These are phyloP conservation scores for Drosophila silvestris DNA, from an alignment of 2,888 invertebrate genomes.

Conservation along the genomic window DNA sequence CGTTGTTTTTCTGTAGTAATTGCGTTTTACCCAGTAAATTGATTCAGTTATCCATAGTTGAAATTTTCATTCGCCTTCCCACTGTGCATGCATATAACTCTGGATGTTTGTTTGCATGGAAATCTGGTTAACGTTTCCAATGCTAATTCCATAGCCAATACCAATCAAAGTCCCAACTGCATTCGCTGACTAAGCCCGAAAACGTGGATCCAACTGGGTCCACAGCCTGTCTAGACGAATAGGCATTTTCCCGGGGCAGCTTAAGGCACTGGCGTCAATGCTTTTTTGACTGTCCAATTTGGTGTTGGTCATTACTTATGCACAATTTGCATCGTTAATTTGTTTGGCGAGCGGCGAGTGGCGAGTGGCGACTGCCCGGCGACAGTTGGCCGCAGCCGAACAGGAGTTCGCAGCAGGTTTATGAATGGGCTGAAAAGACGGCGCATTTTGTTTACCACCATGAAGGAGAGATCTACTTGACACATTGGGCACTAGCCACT, in stretches of 20 bases:
- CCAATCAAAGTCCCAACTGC: constrained; percentile 11
- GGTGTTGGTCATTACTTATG: constrained; percentile 33
- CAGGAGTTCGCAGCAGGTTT: constrained; percentile 2
- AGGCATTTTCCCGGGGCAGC: constrained; percentile 22
- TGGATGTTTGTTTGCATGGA: background rate
- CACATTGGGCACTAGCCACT: constrained; percentile 33
- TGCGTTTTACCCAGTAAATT: background rate
- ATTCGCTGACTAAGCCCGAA: constrained; percentile 42
- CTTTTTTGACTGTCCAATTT: constrained; percentile 21
- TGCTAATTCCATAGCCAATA: background rate
- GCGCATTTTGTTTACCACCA: constrained; percentile 21
- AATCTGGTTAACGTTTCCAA: background rate
- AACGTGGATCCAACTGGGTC: constrained; percentile 20
- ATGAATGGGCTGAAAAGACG: constrained; percentile 2
- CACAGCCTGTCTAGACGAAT: constrained; percentile 44
- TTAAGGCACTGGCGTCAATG: constrained; percentile 8
- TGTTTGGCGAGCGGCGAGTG: constrained; percentile 30
- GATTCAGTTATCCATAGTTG: background rate
- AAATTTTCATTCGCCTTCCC: constrained; percentile 6
- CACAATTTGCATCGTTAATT: constrained; percentile 68
- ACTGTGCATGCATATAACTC: constrained; percentile 20
- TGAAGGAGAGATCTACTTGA: constrained; percentile 22
- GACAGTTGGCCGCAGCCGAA: constrained; percentile 19
- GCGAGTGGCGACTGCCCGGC: constrained; percentile 22
- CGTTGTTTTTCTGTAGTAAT: constrained; percentile 4